Percentiles rank a stretch among this genome's conserved stretches.
phyloP scores from a whole-genome alignment of 2,797 vertebrate species.

The Anabacerthia variegaticeps region DNA sequence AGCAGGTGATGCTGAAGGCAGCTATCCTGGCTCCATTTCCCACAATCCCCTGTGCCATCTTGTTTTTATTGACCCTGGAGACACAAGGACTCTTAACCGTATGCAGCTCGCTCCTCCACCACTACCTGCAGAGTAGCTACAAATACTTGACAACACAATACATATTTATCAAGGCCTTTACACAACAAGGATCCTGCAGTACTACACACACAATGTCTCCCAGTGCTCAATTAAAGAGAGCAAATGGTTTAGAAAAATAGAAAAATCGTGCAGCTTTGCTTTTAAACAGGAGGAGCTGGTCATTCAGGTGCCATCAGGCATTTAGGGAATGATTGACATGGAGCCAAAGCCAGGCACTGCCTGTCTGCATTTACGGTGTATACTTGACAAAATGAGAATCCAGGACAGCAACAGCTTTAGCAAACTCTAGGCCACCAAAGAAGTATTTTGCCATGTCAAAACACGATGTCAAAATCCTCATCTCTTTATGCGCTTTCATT shows the following conservation, averaged over 20 bases:
- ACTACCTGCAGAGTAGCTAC: conserved; percentile 44
- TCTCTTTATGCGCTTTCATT: background rate
- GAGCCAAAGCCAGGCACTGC: background rate
- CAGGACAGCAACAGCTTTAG: background rate
- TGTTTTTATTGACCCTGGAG: conserved; percentile 39
- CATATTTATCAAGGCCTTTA: conserved; percentile 47
- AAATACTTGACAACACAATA: conserved; percentile 41
- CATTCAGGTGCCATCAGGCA: background rate
- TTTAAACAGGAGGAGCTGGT: conserved; percentile 9
- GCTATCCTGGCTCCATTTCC: conserved; percentile 33
- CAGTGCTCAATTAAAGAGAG: conserved; percentile 43
- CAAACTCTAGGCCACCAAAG: background rate
- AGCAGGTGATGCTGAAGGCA: conserved; percentile 59
- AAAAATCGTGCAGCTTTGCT: background rate
- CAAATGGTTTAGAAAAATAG: conserved; percentile 10
- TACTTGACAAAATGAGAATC: background rate
- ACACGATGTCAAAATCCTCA: background rate
- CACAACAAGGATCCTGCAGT: background rate
- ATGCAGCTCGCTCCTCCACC: background rate
- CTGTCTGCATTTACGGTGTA: background rate
- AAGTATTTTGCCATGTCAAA: background rate
- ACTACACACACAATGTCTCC: background rate
- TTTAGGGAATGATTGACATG: background rate
- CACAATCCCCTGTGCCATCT: conserved; percentile 26
- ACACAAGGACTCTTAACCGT: background rate